phyloP scores from a whole-genome alignment of 2,113 vertebrate genomes.

The Mesoclemmys tuberculata region DNA sequence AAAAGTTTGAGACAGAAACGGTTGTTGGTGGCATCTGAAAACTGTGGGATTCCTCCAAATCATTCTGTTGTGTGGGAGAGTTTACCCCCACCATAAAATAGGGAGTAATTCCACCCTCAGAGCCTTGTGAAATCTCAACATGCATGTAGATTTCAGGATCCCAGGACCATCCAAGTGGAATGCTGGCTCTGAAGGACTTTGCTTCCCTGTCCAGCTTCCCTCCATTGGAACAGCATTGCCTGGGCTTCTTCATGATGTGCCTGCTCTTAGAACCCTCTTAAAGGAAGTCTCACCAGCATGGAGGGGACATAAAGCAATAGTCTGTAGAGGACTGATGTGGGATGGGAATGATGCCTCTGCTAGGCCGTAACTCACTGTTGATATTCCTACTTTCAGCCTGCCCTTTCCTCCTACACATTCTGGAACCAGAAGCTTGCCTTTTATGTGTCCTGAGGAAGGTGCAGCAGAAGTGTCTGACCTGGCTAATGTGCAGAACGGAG shows the following conservation, averaged over 20 bases:
- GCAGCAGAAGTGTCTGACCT: not conserved
- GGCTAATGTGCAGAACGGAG: not conserved
- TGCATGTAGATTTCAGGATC: not conserved
- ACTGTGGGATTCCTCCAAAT: not conserved
- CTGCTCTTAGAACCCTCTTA: rapidly evolving
- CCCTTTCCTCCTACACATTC: not conserved
- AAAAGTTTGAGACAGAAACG: not conserved
- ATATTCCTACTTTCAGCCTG: not conserved
- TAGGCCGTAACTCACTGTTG: not conserved
- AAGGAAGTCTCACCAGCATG: rapidly evolving
- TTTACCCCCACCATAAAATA: not conserved
- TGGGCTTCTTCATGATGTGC: not conserved
- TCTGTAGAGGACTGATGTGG: not conserved
- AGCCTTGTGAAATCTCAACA: not conserved
- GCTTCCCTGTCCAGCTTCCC: not conserved
- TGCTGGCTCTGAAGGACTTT: not conserved
- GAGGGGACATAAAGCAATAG: not conserved
- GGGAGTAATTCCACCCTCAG: not conserved
- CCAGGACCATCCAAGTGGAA: not conserved
- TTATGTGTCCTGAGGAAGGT: rapidly evolving
- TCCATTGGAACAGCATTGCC: not conserved
- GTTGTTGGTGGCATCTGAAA: not conserved
- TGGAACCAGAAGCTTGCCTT: not conserved
- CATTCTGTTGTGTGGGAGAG: not conserved
- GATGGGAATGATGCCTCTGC: not conserved